These are phyloP conservation scores for Pycnomerus fuliginosus DNA, from an alignment of 2,888 invertebrate species.

Conservation along the genomic window DNA sequence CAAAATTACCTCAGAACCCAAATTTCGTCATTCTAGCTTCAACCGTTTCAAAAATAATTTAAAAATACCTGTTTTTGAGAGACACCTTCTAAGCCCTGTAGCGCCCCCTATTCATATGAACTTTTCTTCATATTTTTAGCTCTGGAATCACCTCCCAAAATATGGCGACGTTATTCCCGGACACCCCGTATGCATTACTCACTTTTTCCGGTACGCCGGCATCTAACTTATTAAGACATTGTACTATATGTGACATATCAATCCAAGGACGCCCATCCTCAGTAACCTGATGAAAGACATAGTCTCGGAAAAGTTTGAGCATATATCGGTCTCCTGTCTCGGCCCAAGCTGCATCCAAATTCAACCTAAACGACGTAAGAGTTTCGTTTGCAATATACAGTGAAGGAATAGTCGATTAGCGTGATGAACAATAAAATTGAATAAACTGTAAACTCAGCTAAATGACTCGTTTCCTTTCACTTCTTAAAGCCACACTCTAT, in stretches of 20 bases:
- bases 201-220: conserved; percentile 80
- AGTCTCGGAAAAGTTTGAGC: conserved; percentile 96
- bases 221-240: conserved; percentile 91
- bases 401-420: background rate
- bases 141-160: too few relatives aligned
- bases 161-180: too few relatives aligned
- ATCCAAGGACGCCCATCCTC: conserved; percentile 94
- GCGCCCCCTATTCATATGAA: too few relatives aligned
- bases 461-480: too few relatives aligned
- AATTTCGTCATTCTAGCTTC: too few relatives aligned
- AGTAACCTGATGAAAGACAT: conserved; percentile 93
- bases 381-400: background rate
- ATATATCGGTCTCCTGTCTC: conserved; percentile 98
- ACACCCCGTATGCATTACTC: too few relatives aligned
- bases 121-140: too few relatives aligned
- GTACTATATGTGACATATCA: conserved; percentile 93
- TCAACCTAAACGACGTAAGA: conserved; percentile 61
- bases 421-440: conserved; percentile 19
- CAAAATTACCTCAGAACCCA: too few relatives aligned
- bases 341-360: conserved; percentile 92
- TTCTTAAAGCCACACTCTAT: background rate
- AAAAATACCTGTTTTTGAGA: too few relatives aligned
- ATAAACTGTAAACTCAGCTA: too few relatives aligned
- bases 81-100: too few relatives aligned
- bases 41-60: too few relatives aligned